Evolutionary conservation across 2,888 invertebrate genomes (phyloP).

Genomic region (Lacanobia oleracea): DNA sequence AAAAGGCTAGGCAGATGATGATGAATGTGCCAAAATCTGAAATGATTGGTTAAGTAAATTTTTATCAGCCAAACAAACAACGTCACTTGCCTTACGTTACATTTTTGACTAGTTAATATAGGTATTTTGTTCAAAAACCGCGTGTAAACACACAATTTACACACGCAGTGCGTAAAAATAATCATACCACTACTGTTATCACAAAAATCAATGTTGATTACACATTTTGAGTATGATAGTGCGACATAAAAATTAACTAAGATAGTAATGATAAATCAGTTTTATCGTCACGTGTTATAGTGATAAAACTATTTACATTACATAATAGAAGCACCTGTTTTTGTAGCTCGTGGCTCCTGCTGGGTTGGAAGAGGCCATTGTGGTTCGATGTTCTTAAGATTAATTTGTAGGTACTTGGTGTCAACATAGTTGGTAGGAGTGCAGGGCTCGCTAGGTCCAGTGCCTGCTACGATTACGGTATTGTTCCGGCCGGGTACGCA

Average conservation of each 20-base stretch:
- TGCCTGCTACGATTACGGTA: no score
- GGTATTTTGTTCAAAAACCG: background rate
- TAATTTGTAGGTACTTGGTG: no score
- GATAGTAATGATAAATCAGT: constrained; percentile 45
- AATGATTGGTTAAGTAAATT: no score
- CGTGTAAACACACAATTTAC: background rate
- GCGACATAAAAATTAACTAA: constrained; percentile 40
- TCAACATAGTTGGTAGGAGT: no score
- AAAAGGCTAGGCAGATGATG: no score
- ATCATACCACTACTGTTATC: constrained; percentile 27
- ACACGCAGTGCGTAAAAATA: constrained; percentile 4
- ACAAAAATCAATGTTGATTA: constrained; percentile 47
- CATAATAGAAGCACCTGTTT: constrained; percentile 14
- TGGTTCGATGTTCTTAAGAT: background rate
- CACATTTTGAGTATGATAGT: constrained; percentile 41
- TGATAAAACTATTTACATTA: constrained; percentile 37
- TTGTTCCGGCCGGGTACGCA: no score
- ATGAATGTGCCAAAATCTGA: no score
- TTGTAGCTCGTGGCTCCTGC: background rate
- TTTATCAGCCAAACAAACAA: background rate
- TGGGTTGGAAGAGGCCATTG: background rate
- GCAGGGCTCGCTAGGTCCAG: no score
- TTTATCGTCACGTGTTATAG: constrained; percentile 43
- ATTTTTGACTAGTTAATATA: no score
- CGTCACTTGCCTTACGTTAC: background rate